Base-by-base conservation (phyloP, 2,797 vertebrate genomes). In the Helarctos malayanus region DNA sequence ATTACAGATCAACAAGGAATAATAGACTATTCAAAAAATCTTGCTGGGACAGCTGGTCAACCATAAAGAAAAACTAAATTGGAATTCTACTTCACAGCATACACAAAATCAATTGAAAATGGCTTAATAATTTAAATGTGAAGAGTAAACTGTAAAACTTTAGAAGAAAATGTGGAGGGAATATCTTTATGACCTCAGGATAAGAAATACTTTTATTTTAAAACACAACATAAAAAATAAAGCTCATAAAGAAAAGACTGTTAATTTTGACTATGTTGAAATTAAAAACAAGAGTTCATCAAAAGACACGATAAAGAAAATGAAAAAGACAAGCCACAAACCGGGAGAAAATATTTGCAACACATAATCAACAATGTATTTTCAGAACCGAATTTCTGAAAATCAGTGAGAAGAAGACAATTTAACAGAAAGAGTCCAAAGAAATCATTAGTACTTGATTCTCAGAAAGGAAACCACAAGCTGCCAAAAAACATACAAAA, bases 221-320 rank as follows among this genome's bases (percentile, higher is more conserved):
- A 94, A 89, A 78, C 5, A 49, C 54, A 71, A 41, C 61, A 76
- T 80, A 80, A 92, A 96, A 93, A 94, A 80, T 75, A 81, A 96
- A 93, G 16, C 16, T 91, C 80, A 83, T 82, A 82, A 93, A 94
- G 19, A 83, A 83, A 75, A 80, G 56, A 96, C 65, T 38, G 27
- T 78, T 94, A 93, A 95, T 29, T 83, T 87, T 65, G 84, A 90
- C 45, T 83, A 9, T 52, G 10, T 25, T 87, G 41, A 93, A 96
- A 78, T 91, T 89, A 94, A 96, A 27, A 86, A 63, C 0, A 0
- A 59, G 18, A 25, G 45, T 89, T 97, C 27, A 69, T 86, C 16
- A 61, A 69, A 89, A 57, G 47, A 86, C 8, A 59, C 9, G 21
- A 19, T 81, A 76, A 86, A 92, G 56, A 87, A 81, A 78, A 57